A percentile compares a stretch with the other conserved stretches of the same genome.
These are phyloP conservation scores for Eueides isabella DNA, from an alignment of 1,140 invertebrate species.

Conservation along the genomic window DNA sequence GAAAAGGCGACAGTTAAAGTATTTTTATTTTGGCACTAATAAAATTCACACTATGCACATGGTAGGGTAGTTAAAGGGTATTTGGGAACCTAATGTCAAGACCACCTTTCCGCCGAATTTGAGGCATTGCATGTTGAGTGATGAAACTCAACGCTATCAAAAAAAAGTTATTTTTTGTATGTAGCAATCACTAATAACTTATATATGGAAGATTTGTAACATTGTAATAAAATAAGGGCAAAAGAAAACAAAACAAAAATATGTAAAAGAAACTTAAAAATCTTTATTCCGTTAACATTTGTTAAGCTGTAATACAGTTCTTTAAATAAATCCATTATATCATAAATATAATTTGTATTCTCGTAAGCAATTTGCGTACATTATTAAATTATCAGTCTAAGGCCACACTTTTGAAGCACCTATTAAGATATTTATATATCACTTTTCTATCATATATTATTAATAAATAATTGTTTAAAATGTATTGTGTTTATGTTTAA, in stretches of 20 bases:
- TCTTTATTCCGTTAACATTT: conserved; percentile 30
- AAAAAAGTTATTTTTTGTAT: no score
- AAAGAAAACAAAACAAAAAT: background rate
- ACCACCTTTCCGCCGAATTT: no score
- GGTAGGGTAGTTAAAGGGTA: no score
- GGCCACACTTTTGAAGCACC: conserved; percentile 31
- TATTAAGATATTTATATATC: conserved; percentile 3
- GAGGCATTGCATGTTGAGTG: no score
- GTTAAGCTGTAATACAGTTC: conserved; percentile 29
- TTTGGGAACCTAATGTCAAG: no score
- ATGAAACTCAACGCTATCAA: no score
- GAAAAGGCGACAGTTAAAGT: no score
- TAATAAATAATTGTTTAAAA: background rate
- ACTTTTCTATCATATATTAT: background rate
- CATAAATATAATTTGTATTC: conserved; percentile 26
- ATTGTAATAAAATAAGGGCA: background rate
- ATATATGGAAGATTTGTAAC: background rate
- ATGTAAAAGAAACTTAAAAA: conserved; percentile 28
- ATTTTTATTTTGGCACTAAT: no score
- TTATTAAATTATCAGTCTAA: conserved; percentile 37
- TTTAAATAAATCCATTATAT: conserved; percentile 25
- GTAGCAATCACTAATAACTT: no score
- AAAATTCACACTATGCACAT: no score
- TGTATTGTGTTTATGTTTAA: background rate
- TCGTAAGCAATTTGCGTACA: conserved; percentile 16